Evolutionary conservation across 1,140 invertebrate genomes (phyloP), one percentile per base, ranked within the genome.

Genomic region (Camponotus floridanus): DNA sequence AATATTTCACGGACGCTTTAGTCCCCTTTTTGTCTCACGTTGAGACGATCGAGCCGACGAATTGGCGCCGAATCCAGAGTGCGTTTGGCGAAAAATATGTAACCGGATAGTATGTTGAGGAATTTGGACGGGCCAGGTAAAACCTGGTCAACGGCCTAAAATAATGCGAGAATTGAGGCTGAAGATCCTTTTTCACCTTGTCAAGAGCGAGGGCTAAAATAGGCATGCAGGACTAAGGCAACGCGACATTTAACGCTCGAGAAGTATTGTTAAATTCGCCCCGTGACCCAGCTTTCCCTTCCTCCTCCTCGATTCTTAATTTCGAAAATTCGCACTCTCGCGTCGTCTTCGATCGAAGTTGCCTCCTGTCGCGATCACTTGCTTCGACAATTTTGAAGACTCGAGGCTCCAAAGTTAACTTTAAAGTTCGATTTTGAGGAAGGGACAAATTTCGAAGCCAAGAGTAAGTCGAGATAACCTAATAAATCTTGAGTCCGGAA

Each of bases 81-180:
- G 26, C 1, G 26, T 26, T 26, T 0, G 26, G 26, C 26, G 26
- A 26, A 26, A 26, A 26, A 26, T 26, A 26, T 26, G 26, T 26
- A 26, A 26, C 26, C 26, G 26, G 26, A 26, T 26, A 26, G 26
- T 11, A 6, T 57, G 8, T 48, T 51, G 42, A 68, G 9, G 31
- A 31, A 78, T 68, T 45, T 83, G 83, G 83, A 64, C 83, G 76
- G 85, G 26, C 8, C 87, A 88, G 87, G 86, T 88, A 88, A 26
- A 81, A n/a, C n/a, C 18, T 8, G 65, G 57, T 42, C 74, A 42
- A 21, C 42, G 13, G 33, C 11, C 21, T 45, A 33, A 51, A 45
- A 68, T 36, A 31, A 48, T 67, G 13, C 11, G 9, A n/a, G 3
- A 26, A 26, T 15, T 7, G 21, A n/a, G n/a, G 36, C 5, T 61